Base-by-base conservation (phyloP, 2,113 vertebrate genomes). In the Seriola dumerili region DNA sequence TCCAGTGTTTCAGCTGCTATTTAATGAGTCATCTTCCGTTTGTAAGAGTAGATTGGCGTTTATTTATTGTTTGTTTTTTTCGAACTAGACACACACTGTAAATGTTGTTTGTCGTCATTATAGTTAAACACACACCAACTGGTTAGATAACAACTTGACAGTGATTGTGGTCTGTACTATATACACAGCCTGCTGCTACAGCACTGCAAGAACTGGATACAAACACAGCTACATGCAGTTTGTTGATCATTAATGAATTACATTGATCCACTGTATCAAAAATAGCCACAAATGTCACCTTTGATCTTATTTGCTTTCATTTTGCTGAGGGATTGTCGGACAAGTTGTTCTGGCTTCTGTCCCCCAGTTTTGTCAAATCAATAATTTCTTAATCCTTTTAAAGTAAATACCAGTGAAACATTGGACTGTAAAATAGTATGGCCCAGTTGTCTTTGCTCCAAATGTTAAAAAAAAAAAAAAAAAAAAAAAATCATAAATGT, bases 401-500 rank as follows among this genome's bases (percentile, higher is more conserved):
- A 48, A 55, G 50, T 81, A 89, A 86, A 88, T 58, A 46, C 44
- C 86, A 76, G 76, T 77, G 74, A 85, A 91, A 88, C 80, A 68
- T 74, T 67, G 66, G 85, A 90, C 88, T 82, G 83, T 90, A 84
- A 91, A 84, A 70, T 8, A 80, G 80, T 73, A 83, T 61, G 9
- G 68, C 77, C 72, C 67, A 79, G 63, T 79, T 62, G 42, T 86
- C 68, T 85, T 54, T 36, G 52, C 64, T 72, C 40, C 13, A 9
- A 75, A 85, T 76, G 34, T 83, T 13, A 42, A 62, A 78, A 80
- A 70, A 78, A 52, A 40, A 68, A n/a, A 40, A 68, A n/a, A 52
- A 72, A 55, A 72, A 67, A 77, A 87, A 25, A 54, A 68, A 63
- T 2, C 21, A 71, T 23, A 44, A 63, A 80, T 71, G 50, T 85